Percentiles rank a stretch among this genome's conserved stretches.
These are phyloP conservation scores for Anolis apletophallus DNA, from an alignment of 2,797 vertebrate species.

Conservation along the genomic window DNA sequence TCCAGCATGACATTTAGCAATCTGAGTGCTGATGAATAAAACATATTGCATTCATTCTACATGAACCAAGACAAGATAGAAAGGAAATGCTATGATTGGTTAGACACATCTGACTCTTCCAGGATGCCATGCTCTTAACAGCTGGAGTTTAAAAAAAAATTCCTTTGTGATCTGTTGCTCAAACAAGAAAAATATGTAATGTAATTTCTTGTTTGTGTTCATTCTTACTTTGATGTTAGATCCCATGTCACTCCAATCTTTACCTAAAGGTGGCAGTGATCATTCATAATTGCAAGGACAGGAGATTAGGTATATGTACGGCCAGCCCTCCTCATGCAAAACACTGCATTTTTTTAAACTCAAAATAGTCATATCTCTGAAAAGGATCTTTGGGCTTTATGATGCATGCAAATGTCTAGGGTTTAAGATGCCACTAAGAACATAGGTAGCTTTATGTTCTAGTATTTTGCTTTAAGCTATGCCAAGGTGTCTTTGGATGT, in stretches of 20 bases:
- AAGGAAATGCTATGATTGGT: slow-evolving; percentile 54
- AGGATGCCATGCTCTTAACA: slow-evolving; percentile 37
- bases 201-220: slow-evolving; percentile 50
- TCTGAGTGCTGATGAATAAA: slow-evolving; percentile 35
- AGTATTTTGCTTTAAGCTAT: slow-evolving; percentile 24
- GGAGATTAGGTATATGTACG: slow-evolving; percentile 25
- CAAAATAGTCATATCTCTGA: neutral
- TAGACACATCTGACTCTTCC: slow-evolving; percentile 45
- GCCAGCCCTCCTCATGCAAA: neutral
- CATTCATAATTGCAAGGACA: slow-evolving; percentile 59
- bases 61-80: slow-evolving; percentile 40
- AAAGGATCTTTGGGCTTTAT: slow-evolving; percentile 39
- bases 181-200: slow-evolving; percentile 49
- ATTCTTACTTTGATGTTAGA: slow-evolving; percentile 28
- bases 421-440: slow-evolving; percentile 40
- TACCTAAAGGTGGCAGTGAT: slow-evolving; percentile 75
- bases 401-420: slow-evolving; percentile 39
- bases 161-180: slow-evolving; percentile 39
- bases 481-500: slow-evolving; percentile 16
- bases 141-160: slow-evolving; percentile 29
- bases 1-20: slow-evolving; percentile 62
- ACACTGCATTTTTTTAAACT: slow-evolving; percentile 19
- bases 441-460: slow-evolving; percentile 29
- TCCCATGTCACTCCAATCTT: slow-evolving; percentile 48
- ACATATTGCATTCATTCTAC: slow-evolving; percentile 46